Evolutionary conservation across 2,113 vertebrate genomes (phyloP), one percentile per base, ranked within the genome.

Genomic region (Equus przewalskii): DNA sequence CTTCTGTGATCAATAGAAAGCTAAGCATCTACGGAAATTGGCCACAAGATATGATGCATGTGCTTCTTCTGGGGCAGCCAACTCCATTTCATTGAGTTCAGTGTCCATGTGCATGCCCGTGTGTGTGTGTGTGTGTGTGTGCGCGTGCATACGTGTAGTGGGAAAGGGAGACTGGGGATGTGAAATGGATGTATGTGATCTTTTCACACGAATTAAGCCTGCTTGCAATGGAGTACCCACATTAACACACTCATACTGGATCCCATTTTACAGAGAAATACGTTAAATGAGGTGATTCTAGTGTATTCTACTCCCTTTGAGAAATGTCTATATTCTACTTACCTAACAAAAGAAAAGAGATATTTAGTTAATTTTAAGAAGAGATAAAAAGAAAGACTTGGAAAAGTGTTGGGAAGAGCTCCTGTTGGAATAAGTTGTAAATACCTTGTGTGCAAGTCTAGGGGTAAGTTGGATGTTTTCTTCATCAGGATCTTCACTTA

Each of bases 41-140:
- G 4, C 14, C 24, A 2, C 21, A 41, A 33, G 4, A 2, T 4
- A 36, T 0, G 19, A 26, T 65, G 19, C 9, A 24, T 19, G 19
- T 33, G 13, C 41, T 54, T 4, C 24, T 62, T 12, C 54, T 64
- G n/a, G 6, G 9, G 21, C 14, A 54, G 56, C 76, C 65, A 64
- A 18, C 41, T 36, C 7, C 18, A 1, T 60, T 80, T 64, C 26
- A 76, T 5, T 36, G 51, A 36, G 22, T 80, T 81, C 12, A 72
- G 26, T 19, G 22, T 83, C 54, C 4, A 9, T 26, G 30, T 46
- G 41, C 26, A 33, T 21, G 3, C 26, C 62, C 36, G 11, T 6
- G 11, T 6, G 13, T 22, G 22, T 36, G 11, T 6, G 13, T 22
- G 22, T 36, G 7, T 46, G 46, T 87, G n/a, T 58, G 30, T 86